Evolutionary conservation across 2,888 invertebrate species (phyloP), one percentile per base, ranked within the genome.

Genomic region (Pseudococcus jackbeardsleyi): DNA sequence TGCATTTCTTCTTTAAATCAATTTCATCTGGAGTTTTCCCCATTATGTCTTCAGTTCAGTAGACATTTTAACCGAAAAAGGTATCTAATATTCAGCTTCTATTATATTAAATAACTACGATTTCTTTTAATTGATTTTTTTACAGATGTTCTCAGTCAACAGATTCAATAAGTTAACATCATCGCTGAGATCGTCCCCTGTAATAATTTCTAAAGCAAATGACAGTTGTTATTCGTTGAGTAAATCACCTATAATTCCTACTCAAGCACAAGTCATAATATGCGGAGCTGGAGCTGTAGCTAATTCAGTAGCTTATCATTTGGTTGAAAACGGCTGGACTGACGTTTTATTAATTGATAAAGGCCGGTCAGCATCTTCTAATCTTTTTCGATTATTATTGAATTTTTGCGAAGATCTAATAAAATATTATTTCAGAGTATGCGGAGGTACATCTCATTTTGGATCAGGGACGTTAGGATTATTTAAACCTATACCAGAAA

Each of bases 271-370:
- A 90, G 93, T 94, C 89, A 93, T 94, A 11, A 93, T 94, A 89
- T 93, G 93, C 89, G 94, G 95, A 79, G 95, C 94, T 39, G 95
- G 95, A n/a, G 93, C 94, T 26, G 94, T 95, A 54, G 95, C 95
- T 3, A 94, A 95, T 91, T 95, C 95, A 1, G 94, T 95, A 15
- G 96, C 96, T 8, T 96, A 95, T 91, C 95, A 96, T 91, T 92
- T 96, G 87, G 93, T 94, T 8, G 92, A 93, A 90, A 93, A 93
- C 90, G 95, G 95, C 0, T 94, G 94, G 94, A 94, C 92, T 39
- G 95, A 95, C 92, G 93, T 96, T 8, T 92, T 95, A 0, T 93
- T 96, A 6, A 91, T 96, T 89, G 96, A 96, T 90, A 94, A 95
- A 91, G 93, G 93, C 90, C 92, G 90, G 93, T 93, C 91, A 90